Evolutionary conservation across 2,888 invertebrate species (phyloP).

Genomic region (Elgonia sp.): DNA sequence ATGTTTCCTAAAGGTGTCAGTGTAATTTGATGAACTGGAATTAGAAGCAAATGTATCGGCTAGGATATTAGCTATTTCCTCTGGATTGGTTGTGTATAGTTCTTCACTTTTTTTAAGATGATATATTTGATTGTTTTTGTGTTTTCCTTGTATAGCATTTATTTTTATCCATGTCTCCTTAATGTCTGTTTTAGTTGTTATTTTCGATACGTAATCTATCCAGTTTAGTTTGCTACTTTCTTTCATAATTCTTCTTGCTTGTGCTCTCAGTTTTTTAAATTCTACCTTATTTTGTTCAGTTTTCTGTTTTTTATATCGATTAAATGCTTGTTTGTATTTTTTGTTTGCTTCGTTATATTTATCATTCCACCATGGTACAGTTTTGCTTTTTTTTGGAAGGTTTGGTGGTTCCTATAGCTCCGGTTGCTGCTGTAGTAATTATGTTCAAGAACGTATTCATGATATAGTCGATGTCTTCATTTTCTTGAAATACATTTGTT

Average conservation of each 20-base stretch:
- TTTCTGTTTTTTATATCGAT: slow-evolving; percentile 51
- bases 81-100: not conserved
- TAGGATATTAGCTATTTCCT: slow-evolving; percentile 24
- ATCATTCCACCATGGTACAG: slow-evolving; percentile 76
- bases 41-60: slow-evolving; percentile 15
- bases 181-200: not conserved
- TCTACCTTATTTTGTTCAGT: slow-evolving; percentile 44
- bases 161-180: slow-evolving; percentile 30
- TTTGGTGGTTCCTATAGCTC: slow-evolving; percentile 58
- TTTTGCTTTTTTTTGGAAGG: slow-evolving; percentile 46
- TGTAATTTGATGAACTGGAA: slow-evolving; percentile 18
- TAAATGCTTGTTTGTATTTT: slow-evolving; percentile 64
- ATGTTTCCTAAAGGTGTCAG: not conserved
- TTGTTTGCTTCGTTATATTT: slow-evolving; percentile 49
- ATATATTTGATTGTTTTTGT: not conserved
- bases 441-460: slow-evolving; percentile 16
- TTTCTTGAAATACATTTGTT: not conserved
- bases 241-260: slow-evolving; percentile 13
- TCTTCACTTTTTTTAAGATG: not conserved
- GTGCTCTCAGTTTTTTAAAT: slow-evolving; percentile 24
- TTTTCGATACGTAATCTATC: not conserved
- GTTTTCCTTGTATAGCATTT: not conserved
- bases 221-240: not conserved
- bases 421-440: slow-evolving; percentile 60
- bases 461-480: not conserved